Percentiles rank a stretch among this genome's conserved stretches.
These are phyloP conservation scores for Cygnus buccinator DNA, from an alignment of 2,113 vertebrate genomes.

Conservation along the genomic window DNA sequence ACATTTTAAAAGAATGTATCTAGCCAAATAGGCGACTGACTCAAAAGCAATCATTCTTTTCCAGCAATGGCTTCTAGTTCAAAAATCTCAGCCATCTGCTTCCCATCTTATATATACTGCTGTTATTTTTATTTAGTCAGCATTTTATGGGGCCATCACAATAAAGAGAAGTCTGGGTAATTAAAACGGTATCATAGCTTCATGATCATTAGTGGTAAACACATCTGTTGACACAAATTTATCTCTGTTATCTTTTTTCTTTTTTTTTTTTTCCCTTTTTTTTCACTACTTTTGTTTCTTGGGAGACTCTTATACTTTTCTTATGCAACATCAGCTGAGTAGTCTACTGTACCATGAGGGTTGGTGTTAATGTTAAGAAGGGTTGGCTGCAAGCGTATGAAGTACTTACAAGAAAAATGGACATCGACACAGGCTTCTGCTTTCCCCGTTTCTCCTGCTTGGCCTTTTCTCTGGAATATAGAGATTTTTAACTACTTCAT, in stretches of 20 bases:
- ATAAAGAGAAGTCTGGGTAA: constrained; percentile 15
- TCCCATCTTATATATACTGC: constrained; percentile 64
- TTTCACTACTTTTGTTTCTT: background rate
- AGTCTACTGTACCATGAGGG: background rate
- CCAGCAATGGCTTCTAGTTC: constrained; percentile 48
- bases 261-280: background rate
- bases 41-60: constrained; percentile 47
- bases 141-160: constrained; percentile 28
- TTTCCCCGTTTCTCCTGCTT: background rate
- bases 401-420: background rate
- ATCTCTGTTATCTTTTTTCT: background rate
- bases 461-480: background rate
- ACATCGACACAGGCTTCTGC: background rate
- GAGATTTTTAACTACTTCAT: background rate
- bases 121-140: constrained; percentile 59
- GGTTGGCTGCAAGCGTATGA: background rate
- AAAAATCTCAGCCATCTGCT: constrained; percentile 71
- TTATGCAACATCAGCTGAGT: background rate
- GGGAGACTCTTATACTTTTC: background rate
- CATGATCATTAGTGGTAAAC: constrained; percentile 32
- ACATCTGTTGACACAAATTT: constrained; percentile 19
- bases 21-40: constrained; percentile 40
- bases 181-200: constrained; percentile 29
- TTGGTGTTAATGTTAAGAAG: background rate
- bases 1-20: constrained; percentile 52